Base-by-base conservation (phyloP, 2,888 invertebrate genomes). In the Oligia latruncula region DNA sequence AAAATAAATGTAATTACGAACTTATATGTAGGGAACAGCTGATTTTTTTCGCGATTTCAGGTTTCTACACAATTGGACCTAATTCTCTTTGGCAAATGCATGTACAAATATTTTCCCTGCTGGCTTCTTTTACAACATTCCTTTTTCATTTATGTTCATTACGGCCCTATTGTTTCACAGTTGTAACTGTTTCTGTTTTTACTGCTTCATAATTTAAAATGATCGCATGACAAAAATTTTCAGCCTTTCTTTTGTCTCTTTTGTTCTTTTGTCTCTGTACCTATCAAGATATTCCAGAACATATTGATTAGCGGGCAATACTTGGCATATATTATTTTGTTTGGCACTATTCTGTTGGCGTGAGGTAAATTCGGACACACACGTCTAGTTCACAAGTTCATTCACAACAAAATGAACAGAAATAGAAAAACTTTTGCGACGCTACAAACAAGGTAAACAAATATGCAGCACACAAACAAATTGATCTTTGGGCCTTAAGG, bases 341-440 rank as follows among this genome's bases (percentile, higher is more conserved):
- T 73, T 65, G 81, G 5, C 65, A 60, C 40, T 70, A 35, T 86
- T 87, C 20, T 11, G 62, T 23, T 35, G 13, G 23, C 3, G 4
- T 29, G 35, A 83, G 70, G 62, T 83, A 78, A 64, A 76, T 67
- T 67, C 52, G 58, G 79, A 46, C 64, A 40, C 64, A 40, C 49
- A 64, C 58, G 71, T n/a, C 60, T 74, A 62, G 64, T 74, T 58
- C 64, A 83, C 58, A 76, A 82, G 67, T 78, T 75, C 43, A 66
- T 68, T 71, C 77, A 78, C 43, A 84, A 71, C 72, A 71, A 71
- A 71, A 74, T 67, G 67, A 66, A 86, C 62, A 72, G 40, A 78
- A 78, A 79, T 76, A 76, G 73, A 79, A 87, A 75, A 83, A 83
- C 76, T 84, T 87, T 84, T 60, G 71, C 64, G 76, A 76, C 79